Evolutionary conservation across 2,797 vertebrate species (phyloP).

Genomic region (Pteropus rufus): DNA sequence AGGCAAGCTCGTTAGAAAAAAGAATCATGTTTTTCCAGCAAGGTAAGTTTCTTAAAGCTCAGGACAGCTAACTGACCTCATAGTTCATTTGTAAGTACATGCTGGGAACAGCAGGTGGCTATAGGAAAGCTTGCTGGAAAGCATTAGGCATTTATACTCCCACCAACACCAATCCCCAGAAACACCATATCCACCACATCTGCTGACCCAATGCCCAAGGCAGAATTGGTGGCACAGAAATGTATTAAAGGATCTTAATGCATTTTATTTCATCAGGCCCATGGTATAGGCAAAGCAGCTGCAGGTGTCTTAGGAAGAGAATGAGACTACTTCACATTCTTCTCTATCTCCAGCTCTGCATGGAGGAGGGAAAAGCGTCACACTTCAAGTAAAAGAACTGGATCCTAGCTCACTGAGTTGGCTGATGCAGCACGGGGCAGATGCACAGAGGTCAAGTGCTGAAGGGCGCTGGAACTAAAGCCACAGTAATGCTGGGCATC

Average conservation of each 20-base stretch:
- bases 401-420: background rate
- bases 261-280: slow-evolving; percentile 53
- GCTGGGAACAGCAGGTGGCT: background rate
- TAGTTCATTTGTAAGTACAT: slow-evolving; percentile 33
- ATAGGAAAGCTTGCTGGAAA: background rate
- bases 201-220: slow-evolving; percentile 51
- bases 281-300: background rate
- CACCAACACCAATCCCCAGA: slow-evolving; percentile 35
- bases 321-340: background rate
- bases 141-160: slow-evolving; percentile 30
- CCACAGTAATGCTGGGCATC: background rate
- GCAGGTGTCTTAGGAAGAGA: background rate
- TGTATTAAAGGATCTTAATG: slow-evolving; percentile 27
- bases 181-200: background rate
- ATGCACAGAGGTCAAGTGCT: background rate
- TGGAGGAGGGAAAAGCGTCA: background rate
- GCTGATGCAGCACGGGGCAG: background rate
- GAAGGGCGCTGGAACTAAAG: background rate
- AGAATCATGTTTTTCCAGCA: background rate
- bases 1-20: background rate
- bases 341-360: background rate
- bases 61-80: slow-evolving; percentile 9
- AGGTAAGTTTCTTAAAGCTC: slow-evolving; percentile 14
- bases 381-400: background rate
- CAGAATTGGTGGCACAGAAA: slow-evolving; percentile 57